Evolutionary conservation across 2,797 vertebrate genomes (phyloP).

Genomic region (Chromis chromis): DNA sequence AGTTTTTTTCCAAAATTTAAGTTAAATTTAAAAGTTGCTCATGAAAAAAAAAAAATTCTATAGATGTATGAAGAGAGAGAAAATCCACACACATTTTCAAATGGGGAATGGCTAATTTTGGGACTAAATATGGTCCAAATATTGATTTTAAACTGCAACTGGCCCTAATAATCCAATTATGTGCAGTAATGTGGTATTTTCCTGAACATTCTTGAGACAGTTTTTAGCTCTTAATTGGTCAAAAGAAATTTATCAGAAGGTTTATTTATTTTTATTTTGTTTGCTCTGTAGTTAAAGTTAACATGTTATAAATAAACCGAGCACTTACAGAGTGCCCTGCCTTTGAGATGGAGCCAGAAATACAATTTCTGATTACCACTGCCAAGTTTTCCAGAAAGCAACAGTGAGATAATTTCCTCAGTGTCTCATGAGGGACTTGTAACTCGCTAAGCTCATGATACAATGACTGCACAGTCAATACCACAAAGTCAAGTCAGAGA

Average conservation of each 20-base stretch:
- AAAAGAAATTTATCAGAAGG: background rate
- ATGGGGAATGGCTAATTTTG: background rate
- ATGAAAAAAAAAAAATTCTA: background rate
- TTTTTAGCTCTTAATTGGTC: slow-evolving; percentile 15
- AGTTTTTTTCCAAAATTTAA: background rate
- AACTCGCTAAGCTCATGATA: slow-evolving; percentile 37
- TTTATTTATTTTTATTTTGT: too few species aligned
- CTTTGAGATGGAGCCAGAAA: slow-evolving; percentile 13
- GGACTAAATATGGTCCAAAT: background rate
- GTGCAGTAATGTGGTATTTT: slow-evolving; percentile 12
- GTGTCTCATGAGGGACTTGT: slow-evolving; percentile 41
- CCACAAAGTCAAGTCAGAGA: slow-evolving; percentile 26
- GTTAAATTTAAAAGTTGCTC: background rate
- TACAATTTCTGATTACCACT: slow-evolving; percentile 32
- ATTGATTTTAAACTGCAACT: slow-evolving; percentile 18
- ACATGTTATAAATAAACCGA: slow-evolving; percentile 1
- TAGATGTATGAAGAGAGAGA: background rate
- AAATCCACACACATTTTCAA: background rate
- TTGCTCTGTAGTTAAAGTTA: slow-evolving; percentile 14
- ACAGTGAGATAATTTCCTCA: slow-evolving; percentile 39
- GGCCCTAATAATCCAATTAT: background rate
- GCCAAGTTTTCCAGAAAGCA: slow-evolving; percentile 45
- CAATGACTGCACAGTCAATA: slow-evolving; percentile 50
- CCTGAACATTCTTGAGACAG: background rate
- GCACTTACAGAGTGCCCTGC: slow-evolving; percentile 1